Evolutionary conservation across 2,113 vertebrate genomes (phyloP).

Genomic region (Laticauda colubrina): DNA sequence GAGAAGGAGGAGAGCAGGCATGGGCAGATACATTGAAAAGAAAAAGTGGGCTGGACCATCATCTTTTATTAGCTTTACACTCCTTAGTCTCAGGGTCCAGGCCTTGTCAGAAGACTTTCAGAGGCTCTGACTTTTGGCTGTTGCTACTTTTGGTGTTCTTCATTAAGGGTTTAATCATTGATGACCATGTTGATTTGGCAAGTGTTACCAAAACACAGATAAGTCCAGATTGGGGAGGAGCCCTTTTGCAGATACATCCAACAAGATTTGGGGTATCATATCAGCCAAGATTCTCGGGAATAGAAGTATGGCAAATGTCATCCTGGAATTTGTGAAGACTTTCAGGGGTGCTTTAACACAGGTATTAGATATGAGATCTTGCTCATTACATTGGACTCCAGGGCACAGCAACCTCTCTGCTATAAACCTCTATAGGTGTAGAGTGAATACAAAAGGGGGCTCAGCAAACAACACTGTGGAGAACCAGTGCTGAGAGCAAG

Average conservation of each 20-base stretch:
- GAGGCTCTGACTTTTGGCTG: neutral
- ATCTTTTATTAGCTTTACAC: neutral
- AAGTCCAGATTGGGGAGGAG: neutral
- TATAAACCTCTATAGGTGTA: neutral
- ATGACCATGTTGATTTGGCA: neutral
- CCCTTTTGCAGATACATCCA: neutral
- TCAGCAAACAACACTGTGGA: too few species aligned
- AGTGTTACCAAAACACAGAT: neutral
- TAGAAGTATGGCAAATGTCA: neutral
- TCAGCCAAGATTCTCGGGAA: neutral
- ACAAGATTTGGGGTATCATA: neutral
- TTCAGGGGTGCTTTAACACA: neutral
- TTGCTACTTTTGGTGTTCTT: neutral
- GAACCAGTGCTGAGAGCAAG: too few species aligned
- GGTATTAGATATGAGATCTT: neutral
- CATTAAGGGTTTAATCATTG: neutral
- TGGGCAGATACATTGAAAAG: neutral
- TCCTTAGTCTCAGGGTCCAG: neutral
- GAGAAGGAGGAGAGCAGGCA: neutral
- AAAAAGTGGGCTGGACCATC: neutral
- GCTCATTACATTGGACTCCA: neutral
- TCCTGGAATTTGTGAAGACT: neutral
- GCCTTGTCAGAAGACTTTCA: neutral
- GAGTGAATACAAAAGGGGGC: too few species aligned
- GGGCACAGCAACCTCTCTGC: too few species aligned